phyloP scores from a whole-genome alignment of 1,140 invertebrate species.

The Heterodera schachtii region DNA sequence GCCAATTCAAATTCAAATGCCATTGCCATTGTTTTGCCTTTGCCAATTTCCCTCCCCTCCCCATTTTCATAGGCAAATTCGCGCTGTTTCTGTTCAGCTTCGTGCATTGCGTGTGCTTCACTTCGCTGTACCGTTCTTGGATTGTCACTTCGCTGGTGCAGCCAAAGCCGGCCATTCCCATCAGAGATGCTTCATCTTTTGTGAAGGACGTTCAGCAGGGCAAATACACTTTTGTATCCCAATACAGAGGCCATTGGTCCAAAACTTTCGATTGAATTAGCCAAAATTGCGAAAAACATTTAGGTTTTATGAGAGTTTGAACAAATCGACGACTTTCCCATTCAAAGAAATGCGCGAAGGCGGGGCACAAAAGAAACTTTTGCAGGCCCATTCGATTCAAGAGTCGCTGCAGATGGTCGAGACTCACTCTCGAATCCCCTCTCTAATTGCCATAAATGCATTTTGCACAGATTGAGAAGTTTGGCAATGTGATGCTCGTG shows the following conservation, averaged over 20 bases:
- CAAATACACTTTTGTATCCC: conserved; percentile 12
- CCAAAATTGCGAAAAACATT: too few relatives aligned
- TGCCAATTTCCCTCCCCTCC: too few relatives aligned
- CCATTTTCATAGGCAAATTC: conserved; percentile 4
- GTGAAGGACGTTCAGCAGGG: neutral
- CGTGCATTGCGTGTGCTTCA: neutral
- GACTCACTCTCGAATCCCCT: neutral
- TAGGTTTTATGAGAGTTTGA: conserved; percentile 11
- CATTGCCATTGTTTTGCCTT: too few relatives aligned
- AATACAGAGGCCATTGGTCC: conserved; percentile 13
- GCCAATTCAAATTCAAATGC: too few relatives aligned
- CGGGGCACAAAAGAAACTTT: neutral
- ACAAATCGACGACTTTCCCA: neutral
- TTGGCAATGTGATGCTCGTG: conserved; percentile 6
- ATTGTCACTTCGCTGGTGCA: conserved; percentile 9
- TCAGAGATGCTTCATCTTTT: neutral
- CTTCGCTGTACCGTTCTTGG: neutral
- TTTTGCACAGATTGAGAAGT: neutral
- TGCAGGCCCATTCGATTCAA: neutral
- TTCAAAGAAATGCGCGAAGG: conserved; percentile 16
- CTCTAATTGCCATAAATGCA: neutral
- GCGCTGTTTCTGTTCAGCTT: conserved; percentile 9
- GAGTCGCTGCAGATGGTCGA: neutral
- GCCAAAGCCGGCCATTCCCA: neutral
- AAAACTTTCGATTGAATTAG: too few relatives aligned